Percentiles rank a stretch among this genome's conserved stretches.
These are phyloP conservation scores for Chironomus striatipennis DNA, from an alignment of 1,140 invertebrate genomes.

Conservation along the genomic window DNA sequence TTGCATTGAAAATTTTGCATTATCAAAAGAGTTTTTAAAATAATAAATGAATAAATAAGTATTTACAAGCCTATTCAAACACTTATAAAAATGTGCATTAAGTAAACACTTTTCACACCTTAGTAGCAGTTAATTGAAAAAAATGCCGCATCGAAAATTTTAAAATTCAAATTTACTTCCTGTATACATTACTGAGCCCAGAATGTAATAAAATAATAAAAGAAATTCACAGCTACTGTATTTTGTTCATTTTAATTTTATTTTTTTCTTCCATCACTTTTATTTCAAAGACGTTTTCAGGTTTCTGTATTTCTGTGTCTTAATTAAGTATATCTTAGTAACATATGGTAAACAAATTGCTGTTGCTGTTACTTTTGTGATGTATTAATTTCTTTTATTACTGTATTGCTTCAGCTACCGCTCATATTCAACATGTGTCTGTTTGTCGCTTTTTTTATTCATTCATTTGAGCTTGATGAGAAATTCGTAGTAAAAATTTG, in stretches of 20 bases:
- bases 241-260: background rate
- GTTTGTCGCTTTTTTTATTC: too few relatives aligned
- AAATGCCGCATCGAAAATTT: background rate
- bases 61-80: background rate
- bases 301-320: background rate
- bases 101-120: conserved; percentile 13
- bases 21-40: background rate
- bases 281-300: background rate
- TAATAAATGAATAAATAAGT: background rate
- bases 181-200: background rate
- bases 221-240: conserved; percentile 7
- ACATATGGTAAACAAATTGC: background rate
- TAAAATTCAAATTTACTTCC: background rate
- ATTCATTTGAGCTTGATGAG: too few relatives aligned
- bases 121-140: background rate
- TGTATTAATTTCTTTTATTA: background rate
- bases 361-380: background rate
- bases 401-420: background rate
- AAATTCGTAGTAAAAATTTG: too few relatives aligned
- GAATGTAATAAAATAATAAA: conserved; percentile 21
- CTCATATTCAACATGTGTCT: too few relatives aligned
- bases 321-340: background rate
- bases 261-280: background rate
- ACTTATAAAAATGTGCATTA: background rate
- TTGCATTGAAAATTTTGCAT: background rate